Percentiles rank a stretch among this genome's conserved stretches.
These are phyloP conservation scores for Tachystola acroxantha DNA, from an alignment of 2,888 invertebrate species.

Conservation along the genomic window DNA sequence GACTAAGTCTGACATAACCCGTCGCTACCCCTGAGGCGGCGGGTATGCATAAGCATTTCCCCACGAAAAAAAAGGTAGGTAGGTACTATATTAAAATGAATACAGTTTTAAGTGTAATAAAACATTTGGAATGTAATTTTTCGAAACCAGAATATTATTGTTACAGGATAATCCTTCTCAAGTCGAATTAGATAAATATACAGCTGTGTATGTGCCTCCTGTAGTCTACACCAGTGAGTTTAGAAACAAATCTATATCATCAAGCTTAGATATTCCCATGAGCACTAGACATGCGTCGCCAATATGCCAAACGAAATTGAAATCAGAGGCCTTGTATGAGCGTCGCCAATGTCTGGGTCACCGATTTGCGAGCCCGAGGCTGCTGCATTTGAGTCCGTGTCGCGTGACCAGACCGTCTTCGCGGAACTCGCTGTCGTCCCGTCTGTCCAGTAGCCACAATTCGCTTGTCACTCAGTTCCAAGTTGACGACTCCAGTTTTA, in stretches of 20 bases:
- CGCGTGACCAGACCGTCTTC: conserved; percentile 83
- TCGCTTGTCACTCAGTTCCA: conserved; percentile 87
- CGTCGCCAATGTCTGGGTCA: conserved; percentile 62
- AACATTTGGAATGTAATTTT: no score
- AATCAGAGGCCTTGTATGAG: conserved; percentile 56
- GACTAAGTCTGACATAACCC: no score
- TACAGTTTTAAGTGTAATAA: no score
- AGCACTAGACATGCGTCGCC: conserved; percentile 49
- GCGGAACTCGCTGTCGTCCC: conserved; percentile 85
- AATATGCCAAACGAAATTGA: conserved; percentile 55
- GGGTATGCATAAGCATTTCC: no score
- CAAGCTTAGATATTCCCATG: conserved; percentile 38
- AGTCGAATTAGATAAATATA: conserved; percentile 33
- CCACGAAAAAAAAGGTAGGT: no score
- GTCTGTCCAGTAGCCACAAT: conserved; percentile 91
- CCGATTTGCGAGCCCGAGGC: conserved; percentile 62
- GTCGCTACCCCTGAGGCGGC: no score
- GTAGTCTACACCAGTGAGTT: conserved; percentile 40
- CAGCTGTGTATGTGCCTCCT: conserved; percentile 42
- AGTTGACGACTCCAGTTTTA: conserved; percentile 90
- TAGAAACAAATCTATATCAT: conserved; percentile 30
- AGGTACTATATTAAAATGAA: no score
- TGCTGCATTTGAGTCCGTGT: conserved; percentile 80
- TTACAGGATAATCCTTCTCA: conserved; percentile 58
- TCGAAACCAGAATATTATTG: no score